Percentiles rank a stretch among this genome's conserved stretches.
Evolutionary conservation across 2,797 vertebrate species (phyloP).

Genomic region (Sibirionetta formosa): DNA sequence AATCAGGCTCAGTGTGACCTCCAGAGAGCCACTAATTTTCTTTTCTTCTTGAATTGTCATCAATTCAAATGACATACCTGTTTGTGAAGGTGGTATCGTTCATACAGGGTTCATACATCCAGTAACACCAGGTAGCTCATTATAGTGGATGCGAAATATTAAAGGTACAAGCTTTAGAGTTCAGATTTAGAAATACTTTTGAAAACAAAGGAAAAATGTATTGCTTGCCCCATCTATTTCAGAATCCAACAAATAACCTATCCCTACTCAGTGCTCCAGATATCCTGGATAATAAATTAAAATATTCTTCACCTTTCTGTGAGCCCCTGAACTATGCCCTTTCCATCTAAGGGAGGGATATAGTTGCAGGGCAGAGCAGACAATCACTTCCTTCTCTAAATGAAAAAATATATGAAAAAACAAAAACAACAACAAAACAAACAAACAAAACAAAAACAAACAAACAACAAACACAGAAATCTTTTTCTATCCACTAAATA

Average conservation of each 20-base stretch:
- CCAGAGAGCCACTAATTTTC: neutral
- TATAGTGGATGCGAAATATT: neutral
- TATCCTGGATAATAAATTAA: neutral
- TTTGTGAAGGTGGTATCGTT: neutral
- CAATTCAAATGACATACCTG: neutral
- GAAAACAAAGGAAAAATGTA: neutral
- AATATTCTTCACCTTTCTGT: neutral
- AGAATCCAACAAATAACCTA: neutral
- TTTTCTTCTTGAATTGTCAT: neutral
- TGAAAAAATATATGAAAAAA: neutral
- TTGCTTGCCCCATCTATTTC: neutral
- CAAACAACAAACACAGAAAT: neutral
- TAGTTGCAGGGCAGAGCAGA: neutral
- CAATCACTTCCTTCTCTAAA: neutral
- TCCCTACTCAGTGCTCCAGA: neutral
- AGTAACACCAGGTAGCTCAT: neutral
- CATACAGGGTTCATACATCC: rapidly evolving
- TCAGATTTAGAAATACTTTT: neutral
- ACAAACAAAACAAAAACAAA: neutral
- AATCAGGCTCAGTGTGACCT: neutral
- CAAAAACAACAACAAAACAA: neutral
- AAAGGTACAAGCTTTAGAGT: rapidly evolving
- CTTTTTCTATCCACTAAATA: neutral
- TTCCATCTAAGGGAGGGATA: rapidly evolving
- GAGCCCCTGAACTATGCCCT: neutral